phyloP scores from a whole-genome alignment of 2,797 vertebrate species.

The Clarias platycephalus region DNA sequence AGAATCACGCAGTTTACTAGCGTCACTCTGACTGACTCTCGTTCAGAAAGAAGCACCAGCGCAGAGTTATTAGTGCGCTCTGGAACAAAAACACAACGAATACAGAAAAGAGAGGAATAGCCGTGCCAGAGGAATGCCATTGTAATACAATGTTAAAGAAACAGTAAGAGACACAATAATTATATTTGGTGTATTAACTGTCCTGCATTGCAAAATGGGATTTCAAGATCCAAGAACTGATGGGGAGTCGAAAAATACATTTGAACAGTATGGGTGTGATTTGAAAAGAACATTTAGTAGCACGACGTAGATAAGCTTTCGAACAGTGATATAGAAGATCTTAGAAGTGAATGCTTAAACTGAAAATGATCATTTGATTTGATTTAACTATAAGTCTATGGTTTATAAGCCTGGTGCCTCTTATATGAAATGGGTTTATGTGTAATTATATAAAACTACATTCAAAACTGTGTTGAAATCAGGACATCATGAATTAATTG shows the following conservation, averaged over 20 bases:
- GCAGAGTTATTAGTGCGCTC: slow-evolving; percentile 42
- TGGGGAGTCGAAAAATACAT: slow-evolving; percentile 31
- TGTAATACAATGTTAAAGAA: slow-evolving; percentile 42
- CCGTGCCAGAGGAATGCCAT: slow-evolving; percentile 37
- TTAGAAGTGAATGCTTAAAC: neutral
- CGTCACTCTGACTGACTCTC: slow-evolving; percentile 41
- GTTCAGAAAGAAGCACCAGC: slow-evolving; percentile 28
- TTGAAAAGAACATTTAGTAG: neutral
- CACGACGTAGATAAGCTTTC: neutral
- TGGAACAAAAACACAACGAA: slow-evolving; percentile 40
- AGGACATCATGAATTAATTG: no score
- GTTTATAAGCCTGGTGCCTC: neutral
- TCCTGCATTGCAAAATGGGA: slow-evolving; percentile 77
- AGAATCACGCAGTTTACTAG: slow-evolving; percentile 49
- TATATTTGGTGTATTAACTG: slow-evolving; percentile 73
- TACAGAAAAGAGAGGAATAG: slow-evolving; percentile 31
- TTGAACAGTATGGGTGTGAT: slow-evolving; percentile 24
- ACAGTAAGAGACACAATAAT: slow-evolving; percentile 29
- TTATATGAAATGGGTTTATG: neutral
- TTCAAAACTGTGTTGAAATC: no score
- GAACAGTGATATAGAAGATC: neutral
- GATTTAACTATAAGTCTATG: neutral
- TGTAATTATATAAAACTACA: neutral
- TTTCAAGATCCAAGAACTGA: slow-evolving; percentile 55
- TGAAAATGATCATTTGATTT: neutral